Base-by-base conservation (phyloP, 2,797 vertebrate genomes). In the Periparus ater region DNA sequence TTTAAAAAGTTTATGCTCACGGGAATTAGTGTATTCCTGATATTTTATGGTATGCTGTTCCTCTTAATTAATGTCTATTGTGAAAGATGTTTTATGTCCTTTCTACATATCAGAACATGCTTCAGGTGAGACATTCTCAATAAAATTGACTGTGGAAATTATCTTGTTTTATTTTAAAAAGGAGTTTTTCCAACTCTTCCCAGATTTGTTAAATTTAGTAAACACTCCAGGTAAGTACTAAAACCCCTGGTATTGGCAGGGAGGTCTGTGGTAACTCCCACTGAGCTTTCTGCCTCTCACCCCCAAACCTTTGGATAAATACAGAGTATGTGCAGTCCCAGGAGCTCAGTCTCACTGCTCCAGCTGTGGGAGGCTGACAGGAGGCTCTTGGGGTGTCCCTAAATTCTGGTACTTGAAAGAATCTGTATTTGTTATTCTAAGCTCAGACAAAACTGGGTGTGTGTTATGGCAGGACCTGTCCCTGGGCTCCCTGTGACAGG, bases 281-380 rank as follows among this genome's bases (percentile, higher is more conserved):
- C 74, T n/a, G 45, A 61, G 57, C 18, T 77, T 94, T 83, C 17
- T 94, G 85, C 75, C 40, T 82, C 60, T 73, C 26, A 18, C 36
- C 47, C 50, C 73, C 51, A 54, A 53, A 72, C 14, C 27, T 51
- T 26, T 19, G 76, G 47, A 44, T 72, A 60, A 88, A 32, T 9
- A 25, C 54, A 30, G 18, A 27, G 42, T 16, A 30, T 57, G 57
- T 47, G 47, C 2, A 1, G 15, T 67, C 61, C 42, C 60, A 58
- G 77, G 72, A 93, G 76, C 57, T 88, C 34, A 50, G 10, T 66
- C 58, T 63, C 58, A 4, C 23, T 70, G 34, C 40, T 47, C 18
- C 17, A 10, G 29, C n/a, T 79, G 19, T 25, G 63, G 11, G 30
- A 17, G 36, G 21, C 57, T 62, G 45, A 88, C 34, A 55, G 47